A percentile compares a stretch with the other conserved stretches of the same genome.
Evolutionary conservation across 2,113 vertebrate genomes (phyloP).

Genomic region (Takifugu flavidus): DNA sequence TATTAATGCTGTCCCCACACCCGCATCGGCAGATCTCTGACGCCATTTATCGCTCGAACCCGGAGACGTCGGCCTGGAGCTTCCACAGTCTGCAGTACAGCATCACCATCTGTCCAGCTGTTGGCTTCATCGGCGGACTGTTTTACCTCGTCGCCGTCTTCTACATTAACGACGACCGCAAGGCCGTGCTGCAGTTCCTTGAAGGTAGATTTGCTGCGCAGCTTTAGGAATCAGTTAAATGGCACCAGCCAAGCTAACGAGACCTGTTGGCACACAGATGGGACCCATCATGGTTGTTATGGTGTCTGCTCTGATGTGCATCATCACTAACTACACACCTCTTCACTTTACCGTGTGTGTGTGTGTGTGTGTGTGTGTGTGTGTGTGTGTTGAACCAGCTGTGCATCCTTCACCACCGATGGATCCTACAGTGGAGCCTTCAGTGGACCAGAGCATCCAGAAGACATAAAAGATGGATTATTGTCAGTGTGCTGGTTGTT

Average conservation of each 20-base stretch:
- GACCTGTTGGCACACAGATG: too few relatives aligned
- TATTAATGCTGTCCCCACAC: not conserved
- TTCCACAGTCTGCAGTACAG: constrained; percentile 85
- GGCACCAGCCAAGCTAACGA: too few relatives aligned
- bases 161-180: constrained; percentile 77
- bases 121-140: constrained; percentile 75
- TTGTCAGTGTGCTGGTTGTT: too few relatives aligned
- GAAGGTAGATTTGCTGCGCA: constrained; percentile 57
- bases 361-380: too few relatives aligned
- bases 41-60: constrained; percentile 39
- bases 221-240: too few relatives aligned
- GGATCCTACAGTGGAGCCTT: constrained; percentile 14
- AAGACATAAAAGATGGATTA: not conserved
- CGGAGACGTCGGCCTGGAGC: constrained; percentile 45
- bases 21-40: constrained; percentile 76
- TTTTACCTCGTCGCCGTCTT: constrained; percentile 81
- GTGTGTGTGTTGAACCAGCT: constrained; percentile 21
- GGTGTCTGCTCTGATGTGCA: too few relatives aligned
- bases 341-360: too few relatives aligned
- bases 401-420: constrained; percentile 14
- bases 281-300: too few relatives aligned
- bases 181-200: constrained; percentile 44
- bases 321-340: too few relatives aligned
- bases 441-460: constrained; percentile 23
- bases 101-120: constrained; percentile 75